Conservation (phyloP, 2,797 vertebrate genomes). For the Neomorphus geoffroyi region DNA sequence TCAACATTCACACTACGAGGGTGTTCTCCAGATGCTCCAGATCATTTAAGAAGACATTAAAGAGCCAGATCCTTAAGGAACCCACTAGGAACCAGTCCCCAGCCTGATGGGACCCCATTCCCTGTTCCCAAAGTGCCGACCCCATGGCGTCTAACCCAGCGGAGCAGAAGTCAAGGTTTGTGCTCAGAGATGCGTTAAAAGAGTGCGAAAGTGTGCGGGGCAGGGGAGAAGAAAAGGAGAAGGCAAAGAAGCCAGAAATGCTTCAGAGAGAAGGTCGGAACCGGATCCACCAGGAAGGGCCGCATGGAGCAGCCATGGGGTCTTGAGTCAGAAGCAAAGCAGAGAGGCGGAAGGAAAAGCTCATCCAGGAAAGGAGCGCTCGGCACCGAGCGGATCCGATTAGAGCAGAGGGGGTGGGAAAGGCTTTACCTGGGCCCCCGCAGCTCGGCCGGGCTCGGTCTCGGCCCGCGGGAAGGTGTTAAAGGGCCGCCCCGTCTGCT, state of each 20-base stretch:
- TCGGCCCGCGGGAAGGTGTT: constrained; percentile 92
- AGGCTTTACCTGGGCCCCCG: constrained; percentile 81
- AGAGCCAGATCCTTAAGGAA: too few relatives aligned
- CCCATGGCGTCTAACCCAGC: too few relatives aligned
- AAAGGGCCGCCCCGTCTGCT: constrained; percentile 84
- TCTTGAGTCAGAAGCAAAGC: too few relatives aligned
- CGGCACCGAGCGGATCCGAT: background rate
- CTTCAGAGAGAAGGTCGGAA: background rate
- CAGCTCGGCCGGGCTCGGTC: constrained; percentile 82
- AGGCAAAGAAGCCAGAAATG: background rate
- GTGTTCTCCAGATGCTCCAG: too few relatives aligned
- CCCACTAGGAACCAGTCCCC: too few relatives aligned
- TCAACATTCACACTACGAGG: too few relatives aligned
- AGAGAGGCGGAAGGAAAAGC: too few relatives aligned
- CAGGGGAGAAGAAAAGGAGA: background rate
- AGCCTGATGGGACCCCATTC: too few relatives aligned
- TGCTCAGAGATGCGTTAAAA: too few relatives aligned
- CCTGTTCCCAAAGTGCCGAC: too few relatives aligned
- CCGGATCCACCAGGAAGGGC: background rate
- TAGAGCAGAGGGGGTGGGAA: background rate
- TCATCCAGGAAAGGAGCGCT: background rate
- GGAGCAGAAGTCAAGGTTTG: background rate
- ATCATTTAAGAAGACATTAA: too few relatives aligned
- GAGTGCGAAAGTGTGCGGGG: too few relatives aligned
- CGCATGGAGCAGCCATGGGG: rapidly evolving